These are phyloP conservation scores for Hypena proboscidalis DNA, from an alignment of 2,888 invertebrate species.

Conservation along the genomic window DNA sequence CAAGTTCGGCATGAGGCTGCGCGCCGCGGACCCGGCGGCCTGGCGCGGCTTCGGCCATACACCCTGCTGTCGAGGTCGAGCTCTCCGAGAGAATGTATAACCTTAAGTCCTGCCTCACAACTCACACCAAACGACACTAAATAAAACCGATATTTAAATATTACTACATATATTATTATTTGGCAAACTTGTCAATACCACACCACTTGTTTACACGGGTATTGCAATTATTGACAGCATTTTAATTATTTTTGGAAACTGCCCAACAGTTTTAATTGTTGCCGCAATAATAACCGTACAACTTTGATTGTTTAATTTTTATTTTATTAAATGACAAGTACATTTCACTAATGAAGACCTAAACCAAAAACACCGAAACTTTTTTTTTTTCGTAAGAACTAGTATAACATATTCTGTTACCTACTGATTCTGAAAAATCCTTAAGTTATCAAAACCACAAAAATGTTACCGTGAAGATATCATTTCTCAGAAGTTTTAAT, in stretches of 20 bases:
- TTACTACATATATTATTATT: neutral
- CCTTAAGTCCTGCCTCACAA: conserved; percentile 52
- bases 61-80: conserved; percentile 54
- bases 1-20: too few relatives aligned
- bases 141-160: neutral
- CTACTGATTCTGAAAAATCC: too few relatives aligned
- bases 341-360: neutral
- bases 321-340: neutral
- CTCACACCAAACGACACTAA: conserved; percentile 14
- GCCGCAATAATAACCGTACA: too few relatives aligned
- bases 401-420: too few relatives aligned
- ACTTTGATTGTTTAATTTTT: neutral
- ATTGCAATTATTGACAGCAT: neutral
- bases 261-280: too few relatives aligned
- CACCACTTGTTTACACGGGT: neutral
- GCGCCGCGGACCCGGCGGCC: too few relatives aligned
- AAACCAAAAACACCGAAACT: too few relatives aligned
- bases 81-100: conserved; percentile 68
- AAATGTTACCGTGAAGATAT: too few relatives aligned
- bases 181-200: neutral
- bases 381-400: too few relatives aligned
- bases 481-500: too few relatives aligned
- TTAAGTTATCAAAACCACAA: too few relatives aligned
- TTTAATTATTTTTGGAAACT: too few relatives aligned
- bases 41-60: conserved; percentile 57